Percentiles rank a stretch among this genome's conserved stretches.
Conservation (phyloP, 2,888 invertebrate genomes). For the Creontiades dilutus region DNA sequence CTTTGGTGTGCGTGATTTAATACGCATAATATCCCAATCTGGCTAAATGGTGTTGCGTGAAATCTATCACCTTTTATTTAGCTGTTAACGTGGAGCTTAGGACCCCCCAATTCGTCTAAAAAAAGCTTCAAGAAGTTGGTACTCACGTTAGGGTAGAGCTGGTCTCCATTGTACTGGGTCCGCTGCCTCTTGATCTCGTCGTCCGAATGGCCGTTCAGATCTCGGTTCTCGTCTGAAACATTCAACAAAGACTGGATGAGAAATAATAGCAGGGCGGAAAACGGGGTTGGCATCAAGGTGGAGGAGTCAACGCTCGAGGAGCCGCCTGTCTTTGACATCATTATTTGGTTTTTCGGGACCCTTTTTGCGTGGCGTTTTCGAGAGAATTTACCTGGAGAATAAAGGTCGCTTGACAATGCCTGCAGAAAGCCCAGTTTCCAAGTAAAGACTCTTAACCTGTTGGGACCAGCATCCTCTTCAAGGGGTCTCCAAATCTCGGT, state of each 20-base stretch:
- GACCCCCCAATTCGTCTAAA: too few relatives aligned
- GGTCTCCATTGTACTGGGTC: slow-evolving; percentile 93
- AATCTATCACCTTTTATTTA: too few relatives aligned
- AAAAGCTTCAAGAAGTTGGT: slow-evolving; percentile 29
- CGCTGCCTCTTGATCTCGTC: slow-evolving; percentile 93
- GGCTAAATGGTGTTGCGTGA: too few relatives aligned
- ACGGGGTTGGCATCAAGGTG: background rate
- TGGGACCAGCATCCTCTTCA: slow-evolving; percentile 25
- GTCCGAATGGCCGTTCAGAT: slow-evolving; percentile 91
- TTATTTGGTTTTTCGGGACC: slow-evolving; percentile 52
- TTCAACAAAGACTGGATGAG: background rate
- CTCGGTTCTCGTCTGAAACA: slow-evolving; percentile 89
- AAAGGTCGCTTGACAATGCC: background rate
- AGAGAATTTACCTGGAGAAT: background rate
- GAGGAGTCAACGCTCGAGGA: background rate
- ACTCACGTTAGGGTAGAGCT: slow-evolving; percentile 93
- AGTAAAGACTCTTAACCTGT: slow-evolving; percentile 1
- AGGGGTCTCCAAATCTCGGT: background rate
- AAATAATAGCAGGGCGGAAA: slow-evolving; percentile 17
- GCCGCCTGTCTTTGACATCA: slow-evolving; percentile 55
- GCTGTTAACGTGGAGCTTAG: too few relatives aligned
- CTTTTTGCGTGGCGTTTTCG: slow-evolving; percentile 22
- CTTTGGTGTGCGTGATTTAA: too few relatives aligned
- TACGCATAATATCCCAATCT: too few relatives aligned
- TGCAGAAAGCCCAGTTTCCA: background rate